These are phyloP conservation scores for Triops cancriformis DNA, from an alignment of 1,140 invertebrate genomes.

Conservation along the genomic window DNA sequence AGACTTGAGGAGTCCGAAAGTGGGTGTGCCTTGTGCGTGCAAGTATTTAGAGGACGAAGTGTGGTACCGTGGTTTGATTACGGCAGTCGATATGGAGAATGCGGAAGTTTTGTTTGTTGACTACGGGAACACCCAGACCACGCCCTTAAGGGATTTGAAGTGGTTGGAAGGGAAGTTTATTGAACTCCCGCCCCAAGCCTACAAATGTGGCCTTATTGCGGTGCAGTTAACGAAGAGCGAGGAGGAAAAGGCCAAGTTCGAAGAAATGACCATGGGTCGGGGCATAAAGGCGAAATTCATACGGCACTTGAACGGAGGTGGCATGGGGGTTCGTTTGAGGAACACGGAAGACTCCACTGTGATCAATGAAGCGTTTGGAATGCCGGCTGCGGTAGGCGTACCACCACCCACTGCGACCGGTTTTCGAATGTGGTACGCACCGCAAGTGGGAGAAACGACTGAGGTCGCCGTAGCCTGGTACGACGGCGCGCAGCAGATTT, in stretches of 20 bases:
- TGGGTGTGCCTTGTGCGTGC: constrained; percentile 59
- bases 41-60: constrained; percentile 58
- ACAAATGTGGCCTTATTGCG: constrained; percentile 53
- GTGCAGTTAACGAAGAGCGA: constrained; percentile 44
- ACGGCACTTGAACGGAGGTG: constrained; percentile 20
- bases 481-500: neutral
- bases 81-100: constrained; percentile 55
- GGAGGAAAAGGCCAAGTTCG: constrained; percentile 41
- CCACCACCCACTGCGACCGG: neutral
- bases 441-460: neutral
- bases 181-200: constrained; percentile 56
- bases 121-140: constrained; percentile 56
- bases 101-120: constrained; percentile 71
- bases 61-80: constrained; percentile 74
- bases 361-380: constrained; percentile 23
- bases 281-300: constrained; percentile 51
- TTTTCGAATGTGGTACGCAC: neutral
- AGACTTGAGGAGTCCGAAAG: constrained; percentile 33
- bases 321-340: neutral
- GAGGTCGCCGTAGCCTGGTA: neutral
- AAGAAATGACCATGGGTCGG: constrained; percentile 40
- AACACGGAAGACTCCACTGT: neutral
- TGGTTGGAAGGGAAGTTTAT: constrained; percentile 54
- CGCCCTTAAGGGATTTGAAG: constrained; percentile 48
- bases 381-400: neutral